phyloP scores from a whole-genome alignment of 2,113 vertebrate genomes.

The Gymnarchus niloticus region DNA sequence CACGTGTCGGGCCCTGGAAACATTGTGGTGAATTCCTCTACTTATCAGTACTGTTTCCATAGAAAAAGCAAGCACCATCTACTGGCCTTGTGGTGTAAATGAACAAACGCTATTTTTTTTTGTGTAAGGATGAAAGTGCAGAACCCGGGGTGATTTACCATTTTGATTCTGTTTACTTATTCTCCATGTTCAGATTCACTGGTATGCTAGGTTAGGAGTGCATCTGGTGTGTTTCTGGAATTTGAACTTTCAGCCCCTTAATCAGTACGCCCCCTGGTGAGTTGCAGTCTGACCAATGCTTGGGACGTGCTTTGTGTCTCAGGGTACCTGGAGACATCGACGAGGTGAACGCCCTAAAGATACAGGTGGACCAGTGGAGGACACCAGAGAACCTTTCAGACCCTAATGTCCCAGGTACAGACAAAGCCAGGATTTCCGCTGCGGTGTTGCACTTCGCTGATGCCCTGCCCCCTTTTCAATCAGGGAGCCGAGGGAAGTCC shows the following conservation, averaged over 20 bases:
- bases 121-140: neutral
- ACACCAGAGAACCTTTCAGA: slow-evolving; percentile 78
- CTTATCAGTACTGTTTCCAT: neutral
- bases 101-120: too few species aligned
- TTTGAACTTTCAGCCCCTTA: neutral
- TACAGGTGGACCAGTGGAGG: slow-evolving; percentile 87
- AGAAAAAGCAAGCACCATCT: neutral
- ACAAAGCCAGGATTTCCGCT: neutral
- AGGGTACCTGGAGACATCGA: slow-evolving; percentile 88
- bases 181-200: neutral
- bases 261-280: neutral
- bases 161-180: neutral
- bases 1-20: neutral
- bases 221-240: neutral
- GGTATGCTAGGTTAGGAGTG: neutral
- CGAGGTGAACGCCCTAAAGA: slow-evolving; percentile 83
- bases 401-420: slow-evolving; percentile 78
- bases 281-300: neutral
- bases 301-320: slow-evolving; percentile 12
- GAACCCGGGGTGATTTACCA: neutral
- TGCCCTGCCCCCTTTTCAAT: neutral
- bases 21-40: neutral
- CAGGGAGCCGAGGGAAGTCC: neutral
- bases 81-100: neutral
- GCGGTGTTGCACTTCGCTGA: neutral